Evolutionary conservation across 2,888 invertebrate species (phyloP).

Genomic region (Apeira syringaria): DNA sequence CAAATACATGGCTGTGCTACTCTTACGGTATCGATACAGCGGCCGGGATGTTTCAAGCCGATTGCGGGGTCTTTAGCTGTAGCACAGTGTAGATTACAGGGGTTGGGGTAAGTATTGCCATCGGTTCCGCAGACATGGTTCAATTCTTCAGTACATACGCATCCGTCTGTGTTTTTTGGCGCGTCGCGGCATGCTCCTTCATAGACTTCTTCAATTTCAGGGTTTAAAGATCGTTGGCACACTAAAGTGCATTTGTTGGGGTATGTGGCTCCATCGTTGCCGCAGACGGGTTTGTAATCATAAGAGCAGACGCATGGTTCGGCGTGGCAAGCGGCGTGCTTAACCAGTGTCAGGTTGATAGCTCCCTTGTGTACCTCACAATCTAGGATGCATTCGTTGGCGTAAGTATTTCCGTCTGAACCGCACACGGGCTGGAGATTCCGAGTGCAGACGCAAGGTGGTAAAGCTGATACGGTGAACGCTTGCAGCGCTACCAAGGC

Average conservation of each 20-base stretch:
- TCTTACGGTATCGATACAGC: slow-evolving; percentile 26
- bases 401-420: slow-evolving; percentile 88
- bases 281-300: slow-evolving; percentile 24
- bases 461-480: slow-evolving; percentile 35
- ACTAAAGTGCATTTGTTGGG: slow-evolving; percentile 14
- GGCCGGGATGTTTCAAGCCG: slow-evolving; percentile 24
- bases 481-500: slow-evolving; percentile 38
- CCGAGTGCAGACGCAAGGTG: slow-evolving; percentile 51
- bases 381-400: slow-evolving; percentile 85
- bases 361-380: slow-evolving; percentile 51
- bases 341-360: slow-evolving; percentile 18
- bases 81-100: slow-evolving; percentile 31
- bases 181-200: slow-evolving; percentile 14
- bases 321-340: slow-evolving; percentile 16
- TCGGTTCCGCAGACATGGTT: slow-evolving; percentile 55
- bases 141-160: slow-evolving; percentile 22
- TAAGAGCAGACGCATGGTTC: slow-evolving; percentile 15
- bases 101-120: slow-evolving; percentile 86
- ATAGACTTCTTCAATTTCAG: slow-evolving; percentile 9
- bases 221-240: slow-evolving; percentile 4
- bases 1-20: slow-evolving; percentile 17
- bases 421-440: slow-evolving; percentile 85
- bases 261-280: slow-evolving; percentile 20
- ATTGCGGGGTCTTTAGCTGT: slow-evolving; percentile 20
- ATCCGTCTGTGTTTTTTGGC: slow-evolving; percentile 7